phyloP scores from a whole-genome alignment of 2,113 vertebrate species.

The Odobenus rosmarus region DNA sequence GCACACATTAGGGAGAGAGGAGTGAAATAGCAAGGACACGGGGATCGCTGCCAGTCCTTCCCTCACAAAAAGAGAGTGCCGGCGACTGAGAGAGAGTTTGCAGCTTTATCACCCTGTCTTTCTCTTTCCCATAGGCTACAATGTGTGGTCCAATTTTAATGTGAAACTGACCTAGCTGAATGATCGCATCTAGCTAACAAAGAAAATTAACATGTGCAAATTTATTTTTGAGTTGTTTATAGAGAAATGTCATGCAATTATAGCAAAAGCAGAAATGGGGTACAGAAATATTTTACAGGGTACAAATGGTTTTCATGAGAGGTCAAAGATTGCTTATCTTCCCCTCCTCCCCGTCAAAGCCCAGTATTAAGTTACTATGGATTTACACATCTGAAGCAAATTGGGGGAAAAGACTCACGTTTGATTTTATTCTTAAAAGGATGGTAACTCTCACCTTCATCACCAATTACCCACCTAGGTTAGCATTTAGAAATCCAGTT shows the following conservation, averaged over 20 bases:
- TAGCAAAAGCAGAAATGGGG: not conserved
- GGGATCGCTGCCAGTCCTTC: fast-evolving
- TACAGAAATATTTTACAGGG: not conserved
- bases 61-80: not conserved
- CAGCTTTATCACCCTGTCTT: not conserved
- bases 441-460: not conserved
- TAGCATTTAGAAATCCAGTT: not conserved
- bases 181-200: constrained; percentile 41
- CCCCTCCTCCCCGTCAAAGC: not conserved
- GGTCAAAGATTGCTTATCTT: not conserved
- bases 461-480: not conserved
- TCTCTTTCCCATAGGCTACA: not conserved
- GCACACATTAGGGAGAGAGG: not conserved
- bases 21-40: not conserved
- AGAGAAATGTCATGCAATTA: constrained; percentile 28
- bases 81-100: not conserved
- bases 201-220: not conserved
- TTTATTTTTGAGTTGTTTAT: constrained; percentile 22
- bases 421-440: not conserved
- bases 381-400: not conserved
- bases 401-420: not conserved
- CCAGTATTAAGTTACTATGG: not conserved
- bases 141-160: not conserved
- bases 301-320: not conserved
- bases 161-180: not conserved